These are phyloP conservation scores for Cyanoliseus patagonus DNA, from an alignment of 2,113 vertebrate genomes.

Conservation along the genomic window DNA sequence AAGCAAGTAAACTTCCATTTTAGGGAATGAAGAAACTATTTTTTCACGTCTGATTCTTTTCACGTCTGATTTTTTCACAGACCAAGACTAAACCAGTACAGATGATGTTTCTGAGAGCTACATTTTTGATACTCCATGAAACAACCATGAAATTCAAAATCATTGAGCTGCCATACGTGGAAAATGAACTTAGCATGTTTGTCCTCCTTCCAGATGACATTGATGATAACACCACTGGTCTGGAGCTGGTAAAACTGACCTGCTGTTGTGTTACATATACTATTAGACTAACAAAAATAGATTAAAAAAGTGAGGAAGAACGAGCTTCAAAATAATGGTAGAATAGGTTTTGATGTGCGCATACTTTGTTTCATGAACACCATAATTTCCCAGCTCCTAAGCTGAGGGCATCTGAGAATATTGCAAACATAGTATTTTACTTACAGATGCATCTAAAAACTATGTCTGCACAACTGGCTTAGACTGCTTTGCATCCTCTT, in stretches of 20 bases:
- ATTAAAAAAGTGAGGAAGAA: neutral
- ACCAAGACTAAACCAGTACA: conserved; percentile 76
- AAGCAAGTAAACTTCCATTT: neutral
- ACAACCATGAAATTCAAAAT: conserved; percentile 66
- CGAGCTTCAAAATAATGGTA: neutral
- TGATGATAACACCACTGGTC: conserved; percentile 71
- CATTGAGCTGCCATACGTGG: conserved; percentile 82
- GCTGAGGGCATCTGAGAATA: neutral
- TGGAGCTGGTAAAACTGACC: conserved; percentile 79
- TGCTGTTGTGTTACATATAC: neutral
- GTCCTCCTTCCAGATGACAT: conserved; percentile 79
- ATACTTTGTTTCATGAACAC: neutral
- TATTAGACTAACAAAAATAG: neutral
- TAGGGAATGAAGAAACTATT: neutral
- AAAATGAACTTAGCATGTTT: conserved; percentile 84
- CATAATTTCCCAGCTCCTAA: neutral
- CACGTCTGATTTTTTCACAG: conserved; percentile 63
- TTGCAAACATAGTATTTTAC: neutral
- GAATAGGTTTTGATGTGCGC: neutral
- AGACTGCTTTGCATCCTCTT: neutral
- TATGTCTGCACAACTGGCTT: neutral
- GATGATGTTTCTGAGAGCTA: conserved; percentile 81
- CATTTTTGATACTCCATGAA: conserved; percentile 66
- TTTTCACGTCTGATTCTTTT: neutral
- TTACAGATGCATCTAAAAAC: neutral